phyloP scores from a whole-genome alignment of 2,888 invertebrate species.

The Macropis europaea region DNA sequence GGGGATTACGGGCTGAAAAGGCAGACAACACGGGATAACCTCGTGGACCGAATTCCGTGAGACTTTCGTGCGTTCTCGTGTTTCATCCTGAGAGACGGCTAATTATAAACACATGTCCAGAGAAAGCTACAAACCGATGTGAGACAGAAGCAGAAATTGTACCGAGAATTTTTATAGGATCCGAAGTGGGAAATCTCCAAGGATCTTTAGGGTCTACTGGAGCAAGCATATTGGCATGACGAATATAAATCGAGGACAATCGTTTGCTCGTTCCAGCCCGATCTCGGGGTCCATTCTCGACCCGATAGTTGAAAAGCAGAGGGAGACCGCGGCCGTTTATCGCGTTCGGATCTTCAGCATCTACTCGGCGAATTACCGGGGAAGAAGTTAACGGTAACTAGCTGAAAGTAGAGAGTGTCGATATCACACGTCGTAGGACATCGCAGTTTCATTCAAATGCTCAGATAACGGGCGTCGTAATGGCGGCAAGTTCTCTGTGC shows the following conservation, averaged over 20 bases:
- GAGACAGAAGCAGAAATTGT: too few relatives aligned
- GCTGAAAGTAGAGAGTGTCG: slow-evolving; percentile 60
- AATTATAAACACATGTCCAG: too few relatives aligned
- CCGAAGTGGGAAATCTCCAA: too few relatives aligned
- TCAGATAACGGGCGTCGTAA: slow-evolving; percentile 71
- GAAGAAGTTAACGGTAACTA: slow-evolving; percentile 31
- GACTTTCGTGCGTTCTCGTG: slow-evolving; percentile 65
- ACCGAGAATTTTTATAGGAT: too few relatives aligned
- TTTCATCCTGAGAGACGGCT: slow-evolving; percentile 11
- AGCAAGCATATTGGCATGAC: too few relatives aligned
- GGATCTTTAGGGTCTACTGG: too few relatives aligned
- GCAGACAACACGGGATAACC: neutral
- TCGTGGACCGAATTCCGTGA: slow-evolving; percentile 31
- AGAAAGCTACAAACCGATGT: too few relatives aligned
- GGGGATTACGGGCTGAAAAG: slow-evolving; percentile 40
- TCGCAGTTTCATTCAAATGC: slow-evolving; percentile 73
- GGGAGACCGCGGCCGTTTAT: too few relatives aligned
- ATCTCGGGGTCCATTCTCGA: too few relatives aligned
- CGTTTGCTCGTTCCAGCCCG: too few relatives aligned
- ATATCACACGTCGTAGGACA: slow-evolving; percentile 72
- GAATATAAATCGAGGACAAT: too few relatives aligned
- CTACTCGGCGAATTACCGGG: slow-evolving; percentile 22
- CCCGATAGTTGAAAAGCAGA: too few relatives aligned
- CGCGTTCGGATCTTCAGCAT: slow-evolving; percentile 14
- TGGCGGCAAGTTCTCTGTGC: slow-evolving; percentile 68